A percentile compares a stretch with the other conserved stretches of the same genome.
These are phyloP conservation scores for Chaenogobius annularis DNA, from an alignment of 2,113 vertebrate species.

Conservation along the genomic window DNA sequence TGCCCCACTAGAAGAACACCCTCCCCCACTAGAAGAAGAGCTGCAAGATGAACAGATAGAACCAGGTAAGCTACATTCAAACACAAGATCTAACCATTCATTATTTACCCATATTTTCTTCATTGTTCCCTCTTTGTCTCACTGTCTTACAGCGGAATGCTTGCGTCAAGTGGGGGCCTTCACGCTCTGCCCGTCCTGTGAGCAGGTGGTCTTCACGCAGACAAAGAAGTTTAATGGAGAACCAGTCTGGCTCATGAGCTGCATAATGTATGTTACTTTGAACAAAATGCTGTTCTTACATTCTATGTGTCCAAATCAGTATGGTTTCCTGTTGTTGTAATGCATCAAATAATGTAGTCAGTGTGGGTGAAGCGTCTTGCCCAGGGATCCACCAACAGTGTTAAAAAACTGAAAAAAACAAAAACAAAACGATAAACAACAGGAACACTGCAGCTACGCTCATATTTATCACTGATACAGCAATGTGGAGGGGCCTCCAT, in stretches of 20 bases:
- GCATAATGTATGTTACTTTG: neutral
- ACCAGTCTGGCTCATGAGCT: slow-evolving; percentile 36
- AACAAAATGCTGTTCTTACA: neutral
- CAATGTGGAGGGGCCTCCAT: too few species aligned
- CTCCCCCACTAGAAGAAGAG: neutral
- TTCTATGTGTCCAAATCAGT: too few species aligned
- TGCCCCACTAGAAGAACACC: too few species aligned
- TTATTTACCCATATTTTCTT: neutral
- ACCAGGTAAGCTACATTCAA: slow-evolving; percentile 20
- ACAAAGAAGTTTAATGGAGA: slow-evolving; percentile 31
- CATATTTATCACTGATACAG: too few species aligned
- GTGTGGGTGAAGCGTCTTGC: too few species aligned
- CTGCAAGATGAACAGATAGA: neutral
- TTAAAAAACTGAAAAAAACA: too few species aligned
- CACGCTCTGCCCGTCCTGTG: slow-evolving; percentile 61
- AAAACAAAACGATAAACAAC: too few species aligned
- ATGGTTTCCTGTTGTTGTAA: too few species aligned
- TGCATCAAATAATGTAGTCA: too few species aligned
- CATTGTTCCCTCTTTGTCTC: neutral
- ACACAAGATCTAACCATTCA: too few species aligned
- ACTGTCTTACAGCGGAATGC: slow-evolving; percentile 14
- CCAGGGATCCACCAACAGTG: too few species aligned
- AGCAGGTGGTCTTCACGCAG: slow-evolving; percentile 50
- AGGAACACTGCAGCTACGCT: too few species aligned
- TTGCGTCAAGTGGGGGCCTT: neutral